Evolutionary conservation across 2,797 vertebrate genomes (phyloP).

Genomic region (Eptatretus atami): DNA sequence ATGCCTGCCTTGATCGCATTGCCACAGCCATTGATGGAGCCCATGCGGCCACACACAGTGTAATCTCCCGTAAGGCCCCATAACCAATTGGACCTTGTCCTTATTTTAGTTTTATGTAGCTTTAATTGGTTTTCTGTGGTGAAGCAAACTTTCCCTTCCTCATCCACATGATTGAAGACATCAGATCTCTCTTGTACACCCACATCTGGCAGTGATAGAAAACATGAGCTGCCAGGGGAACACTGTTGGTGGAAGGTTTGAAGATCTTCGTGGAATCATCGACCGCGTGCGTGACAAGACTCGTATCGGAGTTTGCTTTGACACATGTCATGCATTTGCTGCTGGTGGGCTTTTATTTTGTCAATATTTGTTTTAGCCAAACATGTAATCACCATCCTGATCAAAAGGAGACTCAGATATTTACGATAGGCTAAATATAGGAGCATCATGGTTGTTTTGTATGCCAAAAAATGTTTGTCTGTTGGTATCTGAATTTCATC

Average conservation of each 20-base stretch:
- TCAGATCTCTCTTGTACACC: too few relatives aligned
- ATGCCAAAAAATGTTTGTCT: too few relatives aligned
- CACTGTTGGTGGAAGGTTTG: slow-evolving; percentile 23
- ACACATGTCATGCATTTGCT: slow-evolving; percentile 30
- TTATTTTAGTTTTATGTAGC: too few relatives aligned
- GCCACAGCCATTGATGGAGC: slow-evolving; percentile 24
- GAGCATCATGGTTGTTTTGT: too few relatives aligned
- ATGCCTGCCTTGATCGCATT: slow-evolving; percentile 22
- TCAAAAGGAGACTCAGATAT: too few relatives aligned
- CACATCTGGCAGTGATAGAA: slow-evolving; percentile 18
- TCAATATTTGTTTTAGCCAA: not conserved
- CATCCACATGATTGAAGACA: not conserved
- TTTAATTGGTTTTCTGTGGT: not conserved
- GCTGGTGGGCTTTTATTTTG: slow-evolving; percentile 16
- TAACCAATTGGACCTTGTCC: not conserved
- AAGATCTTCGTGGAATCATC: slow-evolving; percentile 25
- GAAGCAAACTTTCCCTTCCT: not conserved
- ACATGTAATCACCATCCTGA: too few relatives aligned
- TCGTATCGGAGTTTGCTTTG: slow-evolving; percentile 25
- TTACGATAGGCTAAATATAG: too few relatives aligned
- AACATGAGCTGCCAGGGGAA: slow-evolving; percentile 35
- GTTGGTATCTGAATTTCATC: too few relatives aligned
- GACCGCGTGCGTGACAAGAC: slow-evolving; percentile 23
- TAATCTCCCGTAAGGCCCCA: slow-evolving; percentile 20
- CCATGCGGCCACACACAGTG: slow-evolving; percentile 18